Percentiles rank a stretch among this genome's conserved stretches.
Evolutionary conservation across 2,888 invertebrate genomes (phyloP).

Genomic region (Latheticus oryzae): DNA sequence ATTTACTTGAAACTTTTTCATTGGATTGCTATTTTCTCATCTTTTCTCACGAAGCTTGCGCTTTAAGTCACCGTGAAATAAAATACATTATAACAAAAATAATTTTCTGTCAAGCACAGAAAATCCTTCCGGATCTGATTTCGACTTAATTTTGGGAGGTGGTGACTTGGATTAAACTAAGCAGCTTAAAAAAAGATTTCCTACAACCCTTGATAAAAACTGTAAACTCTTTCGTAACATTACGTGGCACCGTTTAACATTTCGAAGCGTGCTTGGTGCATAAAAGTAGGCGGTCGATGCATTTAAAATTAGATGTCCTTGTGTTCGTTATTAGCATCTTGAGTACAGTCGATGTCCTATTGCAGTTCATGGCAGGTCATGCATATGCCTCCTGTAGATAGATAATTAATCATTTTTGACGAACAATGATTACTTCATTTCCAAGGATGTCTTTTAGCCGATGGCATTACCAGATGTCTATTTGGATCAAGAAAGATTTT

Average conservation of each 20-base stretch:
- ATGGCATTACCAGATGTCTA: constrained; percentile 46
- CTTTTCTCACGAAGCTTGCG: constrained; percentile 29
- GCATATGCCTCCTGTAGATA: constrained; percentile 22
- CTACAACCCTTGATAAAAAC: constrained; percentile 18
- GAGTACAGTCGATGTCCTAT: constrained; percentile 48
- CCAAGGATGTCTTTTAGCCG: too few species aligned
- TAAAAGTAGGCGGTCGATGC: constrained; percentile 41
- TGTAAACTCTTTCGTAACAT: constrained; percentile 19
- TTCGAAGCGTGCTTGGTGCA: constrained; percentile 31
- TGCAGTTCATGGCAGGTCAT: constrained; percentile 49
- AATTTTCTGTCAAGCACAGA: constrained; percentile 49
- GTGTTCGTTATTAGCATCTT: constrained; percentile 49
- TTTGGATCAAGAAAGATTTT: constrained; percentile 48
- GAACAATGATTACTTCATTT: constrained; percentile 27
- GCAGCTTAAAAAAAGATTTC: constrained; percentile 52
- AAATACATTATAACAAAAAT: constrained; percentile 50
- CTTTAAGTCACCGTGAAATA: constrained; percentile 51
- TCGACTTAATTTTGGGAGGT: constrained; percentile 55
- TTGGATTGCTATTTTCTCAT: constrained; percentile 16
- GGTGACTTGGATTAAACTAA: constrained; percentile 57
- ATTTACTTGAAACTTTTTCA: constrained; percentile 35
- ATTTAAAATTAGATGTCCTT: constrained; percentile 54
- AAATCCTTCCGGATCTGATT: constrained; percentile 53
- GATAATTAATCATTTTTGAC: constrained; percentile 33
- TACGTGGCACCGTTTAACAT: constrained; percentile 30